Base-by-base conservation (phyloP, 2,888 invertebrate genomes). In the Opisthograptis luteolata region DNA sequence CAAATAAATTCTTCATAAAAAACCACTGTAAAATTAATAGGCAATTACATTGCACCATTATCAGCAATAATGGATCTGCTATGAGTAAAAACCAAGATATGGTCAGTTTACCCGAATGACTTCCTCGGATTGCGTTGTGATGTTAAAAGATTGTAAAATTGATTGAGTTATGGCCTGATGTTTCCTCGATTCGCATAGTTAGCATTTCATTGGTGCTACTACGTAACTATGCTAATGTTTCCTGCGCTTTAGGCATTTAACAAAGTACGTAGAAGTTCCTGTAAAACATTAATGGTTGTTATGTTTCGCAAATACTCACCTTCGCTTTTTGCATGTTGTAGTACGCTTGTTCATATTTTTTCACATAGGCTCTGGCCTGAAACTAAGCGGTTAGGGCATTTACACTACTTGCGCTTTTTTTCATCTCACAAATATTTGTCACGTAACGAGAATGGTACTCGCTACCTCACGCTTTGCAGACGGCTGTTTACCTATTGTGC, bases 101-200 rank as follows among this genome's bases (percentile, higher is more conserved):
- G 71, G 71, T 74, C 70, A 71, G 72, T 73, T 73, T 73, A 70
- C 63, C 60, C 51, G 65, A 71, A 72, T 64, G 61, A 69, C 73
- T 77, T 76, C 76, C 76, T 70, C 39, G 48, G 55, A 42, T 64
- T 66, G 64, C 68, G 62, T 55, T 64, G 40, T 47, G 55, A 65
- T 60, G 60, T 8, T 66, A 66, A 64, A 68, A 68, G 60, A 69
- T 72, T 66, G 66, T 69, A 72, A 70, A 65, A 76, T 71, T 68
- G 66, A 73, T 61, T 73, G 70, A 70, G 60, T 71, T 72, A 75
- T 70, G 62, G 41, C 48, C 47, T 48, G 58, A 69, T 66, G 70
- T 70, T 79, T 76, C 74, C 79, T 70, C 64, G 59, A 67, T 73
- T 72, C 72, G 68, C 71, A 70, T 74, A 66, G 66, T 68, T 68